phyloP scores from a whole-genome alignment of 2,113 vertebrate genomes.

The Dromaius novaehollandiae region DNA sequence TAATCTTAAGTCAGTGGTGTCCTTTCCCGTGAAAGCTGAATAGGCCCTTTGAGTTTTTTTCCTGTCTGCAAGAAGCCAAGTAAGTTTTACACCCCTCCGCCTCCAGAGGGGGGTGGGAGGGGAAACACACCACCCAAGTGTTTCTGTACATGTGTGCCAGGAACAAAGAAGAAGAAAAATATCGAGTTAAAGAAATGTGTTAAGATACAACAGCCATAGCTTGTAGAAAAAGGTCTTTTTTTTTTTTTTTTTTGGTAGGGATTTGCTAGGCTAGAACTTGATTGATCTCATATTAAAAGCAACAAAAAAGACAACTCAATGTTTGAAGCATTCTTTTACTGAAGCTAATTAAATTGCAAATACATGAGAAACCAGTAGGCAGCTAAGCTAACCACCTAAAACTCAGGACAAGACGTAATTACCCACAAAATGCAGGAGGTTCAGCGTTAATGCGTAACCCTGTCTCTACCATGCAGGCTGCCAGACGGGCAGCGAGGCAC shows the following conservation, averaged over 20 bases:
- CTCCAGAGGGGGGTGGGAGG: not conserved
- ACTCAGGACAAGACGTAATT: not conserved
- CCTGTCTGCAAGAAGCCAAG: not conserved
- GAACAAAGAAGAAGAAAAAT: not conserved
- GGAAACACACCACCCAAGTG: not conserved
- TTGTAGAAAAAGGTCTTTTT: not conserved
- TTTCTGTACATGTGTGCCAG: not conserved
- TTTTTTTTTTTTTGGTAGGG: too few species aligned
- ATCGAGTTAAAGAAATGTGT: not conserved
- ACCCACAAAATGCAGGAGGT: not conserved
- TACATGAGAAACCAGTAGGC: not conserved
- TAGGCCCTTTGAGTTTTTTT: not conserved
- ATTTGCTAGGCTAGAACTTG: not conserved
- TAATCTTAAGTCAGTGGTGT: not conserved
- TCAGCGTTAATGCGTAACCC: not conserved
- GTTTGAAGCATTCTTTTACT: not conserved
- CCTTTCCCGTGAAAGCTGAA: not conserved
- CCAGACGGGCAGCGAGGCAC: fast-evolving
- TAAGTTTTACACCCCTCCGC: not conserved
- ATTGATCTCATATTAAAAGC: not conserved
- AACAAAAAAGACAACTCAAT: not conserved
- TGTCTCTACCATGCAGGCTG: not conserved
- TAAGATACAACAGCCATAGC: not conserved
- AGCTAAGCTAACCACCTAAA: not conserved
- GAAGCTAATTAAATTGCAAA: not conserved